Base-by-base conservation (phyloP, 1,140 invertebrate genomes). In the Trachymyrmex cornetzi region DNA sequence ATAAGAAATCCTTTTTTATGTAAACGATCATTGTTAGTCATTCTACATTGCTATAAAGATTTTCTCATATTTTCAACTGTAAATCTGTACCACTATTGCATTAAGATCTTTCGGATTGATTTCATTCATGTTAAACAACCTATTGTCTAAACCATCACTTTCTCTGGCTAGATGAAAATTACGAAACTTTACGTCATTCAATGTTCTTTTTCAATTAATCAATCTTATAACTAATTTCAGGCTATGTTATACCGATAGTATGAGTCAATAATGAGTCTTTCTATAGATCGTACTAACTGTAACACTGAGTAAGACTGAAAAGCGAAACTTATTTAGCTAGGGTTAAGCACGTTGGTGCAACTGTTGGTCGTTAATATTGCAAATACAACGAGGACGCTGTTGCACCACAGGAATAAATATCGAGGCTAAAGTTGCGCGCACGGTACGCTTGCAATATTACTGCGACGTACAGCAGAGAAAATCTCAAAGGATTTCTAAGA, bases 401-500 rank as follows among this genome's bases (percentile, higher is more conserved):
- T 72, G 79, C 79, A 27, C 50, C 79, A 59, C 67, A 44, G 80
- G 80, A 82, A 82, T 82, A 82, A 82, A 74, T 74, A 74, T 82
- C 80, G 67, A 74, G 80, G 80, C 80, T 82, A 82, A 74, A 82
- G 80, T 82, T 74, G 80, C 53, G 67, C 67, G 79, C 66, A 27
- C 66, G 48, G 67, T 82, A 82, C 80, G 27, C 67, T 82, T 74
- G 67, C 80, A 59, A 72, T 82, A 82, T 82, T 82, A 72, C 80
- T 38, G 67, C 67, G 80, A 74, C 44, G 22, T 72, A 48, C 67
- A 74, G 66, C 79, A 24, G 30, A 72, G 79, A 82, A 82, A 82
- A 82, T 82, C 80, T 82, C 67, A 82, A 82, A 82, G 80, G 80
- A 82, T 63, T 82, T 82, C 80, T 72, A 72, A 59, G 80, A 82